These are phyloP conservation scores for Philaenus spumarius DNA, from an alignment of 1,140 invertebrate species.

Conservation along the genomic window DNA sequence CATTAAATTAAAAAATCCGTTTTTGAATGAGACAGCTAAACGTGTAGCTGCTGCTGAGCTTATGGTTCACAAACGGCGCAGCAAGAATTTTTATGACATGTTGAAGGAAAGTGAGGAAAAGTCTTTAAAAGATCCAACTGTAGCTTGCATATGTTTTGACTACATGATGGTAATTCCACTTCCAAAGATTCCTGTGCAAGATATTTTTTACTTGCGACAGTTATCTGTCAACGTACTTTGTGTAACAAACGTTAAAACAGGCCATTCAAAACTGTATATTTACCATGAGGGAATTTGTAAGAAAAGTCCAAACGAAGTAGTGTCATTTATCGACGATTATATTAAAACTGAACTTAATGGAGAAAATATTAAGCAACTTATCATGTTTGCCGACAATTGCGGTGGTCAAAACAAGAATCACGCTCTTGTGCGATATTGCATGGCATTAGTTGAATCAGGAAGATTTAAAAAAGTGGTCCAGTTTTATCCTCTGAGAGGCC, in stretches of 20 bases:
- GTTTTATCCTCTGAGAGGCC: slow-evolving; percentile 7
- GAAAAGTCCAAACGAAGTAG: slow-evolving; percentile 29
- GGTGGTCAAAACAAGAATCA: slow-evolving; percentile 20
- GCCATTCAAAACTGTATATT: slow-evolving; percentile 23
- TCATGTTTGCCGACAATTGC: slow-evolving; percentile 29
- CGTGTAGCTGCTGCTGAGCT: slow-evolving; percentile 32
- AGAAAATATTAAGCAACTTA: slow-evolving; percentile 28
- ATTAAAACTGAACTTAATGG: slow-evolving; percentile 18
- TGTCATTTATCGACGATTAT: slow-evolving; percentile 23
- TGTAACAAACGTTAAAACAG: slow-evolving; percentile 27
- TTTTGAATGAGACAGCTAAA: slow-evolving; percentile 28
- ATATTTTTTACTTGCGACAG: slow-evolving; percentile 30
- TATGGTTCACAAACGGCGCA: slow-evolving; percentile 25
- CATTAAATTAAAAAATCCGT: slow-evolving; percentile 22
- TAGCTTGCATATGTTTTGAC: slow-evolving; percentile 20
- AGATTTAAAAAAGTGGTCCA: slow-evolving; percentile 12
- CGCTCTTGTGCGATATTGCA: slow-evolving; percentile 18
- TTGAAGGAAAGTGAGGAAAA: slow-evolving; percentile 25
- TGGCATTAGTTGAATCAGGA: slow-evolving; percentile 9
- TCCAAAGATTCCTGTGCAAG: slow-evolving; percentile 27
- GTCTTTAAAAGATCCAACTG: slow-evolving; percentile 20
- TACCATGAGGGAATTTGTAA: slow-evolving; percentile 29
- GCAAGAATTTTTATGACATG: slow-evolving; percentile 32
- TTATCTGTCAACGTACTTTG: slow-evolving; percentile 28
- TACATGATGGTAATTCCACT: slow-evolving; percentile 30